Base-by-base conservation (phyloP, 2,113 vertebrate genomes). In the Vicugna pacos region DNA sequence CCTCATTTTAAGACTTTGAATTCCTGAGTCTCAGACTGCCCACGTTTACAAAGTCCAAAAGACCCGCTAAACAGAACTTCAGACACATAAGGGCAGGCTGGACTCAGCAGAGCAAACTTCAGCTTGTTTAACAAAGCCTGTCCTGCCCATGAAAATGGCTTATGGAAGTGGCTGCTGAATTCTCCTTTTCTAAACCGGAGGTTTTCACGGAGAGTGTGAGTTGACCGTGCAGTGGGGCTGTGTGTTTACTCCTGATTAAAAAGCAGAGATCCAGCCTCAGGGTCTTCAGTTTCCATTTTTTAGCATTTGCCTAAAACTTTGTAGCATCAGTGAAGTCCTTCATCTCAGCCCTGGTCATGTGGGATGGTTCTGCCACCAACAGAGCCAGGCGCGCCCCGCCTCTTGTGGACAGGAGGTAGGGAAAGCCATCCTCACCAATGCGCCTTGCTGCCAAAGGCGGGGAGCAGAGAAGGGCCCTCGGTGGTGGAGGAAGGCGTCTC, bases 401-500 rank as follows among this genome's bases (percentile, higher is more conserved):
- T 22, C 8, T 35, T 7, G 17, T 28, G 35, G 73, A 30, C 8
- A 6, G 50, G 65, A 46, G 11, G 73, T 7, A 26, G 70, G 30
- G 16, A 50, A 73, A 69, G 89, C 46, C 14, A 0, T 35, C 50
- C n/a, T 14, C 13, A 13, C 22, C 12, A 8, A 6, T 12, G 30
- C 46, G 7, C 38, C 0, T 20, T 19, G 64, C 79, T 58, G 67
- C 48, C 32, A 1, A 17, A 26, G 60, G 17, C 26, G 2, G 5
- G 0, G 0, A 24, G 4, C 48, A 30, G 10, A 80, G 58, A 42
- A 77, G 56, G 7, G 2, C 30, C 2, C 5, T 19, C 0, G 16
- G 24, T 32, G 1, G 2, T 7, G 56, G 28, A 58, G 77, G 7
- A 22, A 35, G 28, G 32, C 22, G 0, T 28, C 48, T 32, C 10